phyloP scores from a whole-genome alignment of 2,888 invertebrate species.

The Coecobrya sp. region DNA sequence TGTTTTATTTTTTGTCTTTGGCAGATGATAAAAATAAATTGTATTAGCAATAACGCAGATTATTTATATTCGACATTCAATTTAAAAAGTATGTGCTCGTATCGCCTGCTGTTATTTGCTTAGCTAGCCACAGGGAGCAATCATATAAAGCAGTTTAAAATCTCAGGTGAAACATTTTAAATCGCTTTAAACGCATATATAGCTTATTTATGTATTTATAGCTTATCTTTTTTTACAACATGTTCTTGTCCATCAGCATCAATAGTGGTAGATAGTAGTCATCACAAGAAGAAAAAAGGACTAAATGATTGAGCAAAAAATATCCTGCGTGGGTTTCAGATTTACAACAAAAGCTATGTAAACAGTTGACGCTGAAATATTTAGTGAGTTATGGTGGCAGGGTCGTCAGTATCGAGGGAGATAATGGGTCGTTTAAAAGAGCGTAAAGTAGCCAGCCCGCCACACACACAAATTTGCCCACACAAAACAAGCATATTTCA shows the following conservation, averaged over 20 bases:
- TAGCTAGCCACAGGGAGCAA: slow-evolving; percentile 60
- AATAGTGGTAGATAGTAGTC: not conserved
- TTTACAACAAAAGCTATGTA: slow-evolving; percentile 39
- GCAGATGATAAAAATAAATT: not conserved
- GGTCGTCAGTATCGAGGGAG: slow-evolving; percentile 40
- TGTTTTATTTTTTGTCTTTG: not conserved
- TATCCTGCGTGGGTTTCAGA: slow-evolving; percentile 48
- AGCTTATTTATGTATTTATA: too few relatives aligned
- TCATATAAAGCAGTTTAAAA: slow-evolving; percentile 57
- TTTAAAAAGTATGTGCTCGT: not conserved
- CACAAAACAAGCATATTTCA: not conserved
- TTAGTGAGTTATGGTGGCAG: slow-evolving; percentile 69
- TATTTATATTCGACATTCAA: not conserved
- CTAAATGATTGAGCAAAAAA: slow-evolving; percentile 18
- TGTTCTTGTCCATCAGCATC: slow-evolving; percentile 14
- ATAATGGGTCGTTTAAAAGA: slow-evolving; percentile 36
- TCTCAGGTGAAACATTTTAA: not conserved
- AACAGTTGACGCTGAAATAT: slow-evolving; percentile 36
- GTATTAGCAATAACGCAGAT: too few relatives aligned
- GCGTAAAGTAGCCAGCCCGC: not conserved
- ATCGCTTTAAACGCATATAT: not conserved
- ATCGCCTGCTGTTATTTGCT: slow-evolving; percentile 65
- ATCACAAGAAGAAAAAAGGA: too few relatives aligned
- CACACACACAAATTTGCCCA: slow-evolving; percentile 24
- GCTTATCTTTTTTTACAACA: not conserved